These are phyloP conservation scores for Thecophora atra DNA, from an alignment of 2,888 invertebrate genomes.

Conservation along the genomic window DNA sequence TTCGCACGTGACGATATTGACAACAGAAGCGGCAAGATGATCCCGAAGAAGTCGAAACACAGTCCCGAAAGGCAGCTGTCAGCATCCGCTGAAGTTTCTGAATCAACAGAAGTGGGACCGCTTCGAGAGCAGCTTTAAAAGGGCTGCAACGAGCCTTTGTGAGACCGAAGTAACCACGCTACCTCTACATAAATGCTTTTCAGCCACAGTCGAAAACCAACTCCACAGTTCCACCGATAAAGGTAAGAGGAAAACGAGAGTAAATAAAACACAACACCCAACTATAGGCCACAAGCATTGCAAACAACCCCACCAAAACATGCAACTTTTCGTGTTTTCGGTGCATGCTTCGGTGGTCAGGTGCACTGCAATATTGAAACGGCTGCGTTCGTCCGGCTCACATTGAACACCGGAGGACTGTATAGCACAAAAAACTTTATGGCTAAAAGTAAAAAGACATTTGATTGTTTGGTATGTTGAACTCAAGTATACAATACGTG, in stretches of 20 bases:
- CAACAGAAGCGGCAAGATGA: slow-evolving; percentile 31
- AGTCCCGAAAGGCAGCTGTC: slow-evolving; percentile 44
- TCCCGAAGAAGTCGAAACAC: not conserved
- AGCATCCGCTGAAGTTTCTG: slow-evolving; percentile 43
- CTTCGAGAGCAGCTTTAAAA: slow-evolving; percentile 50
- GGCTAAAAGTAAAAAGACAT: not conserved
- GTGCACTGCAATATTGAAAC: slow-evolving; percentile 16
- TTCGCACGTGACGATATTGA: not conserved
- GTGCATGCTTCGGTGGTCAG: not conserved
- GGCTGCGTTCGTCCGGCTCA: slow-evolving; percentile 5
- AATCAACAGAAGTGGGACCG: slow-evolving; percentile 43
- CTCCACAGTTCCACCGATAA: not conserved
- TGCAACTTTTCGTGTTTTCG: slow-evolving; percentile 15
- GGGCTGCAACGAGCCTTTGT: not conserved
- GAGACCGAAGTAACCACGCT: not conserved
- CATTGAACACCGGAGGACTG: not conserved
- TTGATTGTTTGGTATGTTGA: too few species aligned
- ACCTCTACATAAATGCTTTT: not conserved
- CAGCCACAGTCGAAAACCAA: not conserved
- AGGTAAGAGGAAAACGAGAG: not conserved
- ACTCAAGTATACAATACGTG: too few species aligned
- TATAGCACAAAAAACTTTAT: slow-evolving; percentile 14
- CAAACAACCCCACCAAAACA: not conserved
- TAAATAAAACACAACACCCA: not conserved
- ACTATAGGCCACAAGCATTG: not conserved